Conservation (phyloP, 2,113 vertebrate genomes). For the Gracilinanus agilis region DNA sequence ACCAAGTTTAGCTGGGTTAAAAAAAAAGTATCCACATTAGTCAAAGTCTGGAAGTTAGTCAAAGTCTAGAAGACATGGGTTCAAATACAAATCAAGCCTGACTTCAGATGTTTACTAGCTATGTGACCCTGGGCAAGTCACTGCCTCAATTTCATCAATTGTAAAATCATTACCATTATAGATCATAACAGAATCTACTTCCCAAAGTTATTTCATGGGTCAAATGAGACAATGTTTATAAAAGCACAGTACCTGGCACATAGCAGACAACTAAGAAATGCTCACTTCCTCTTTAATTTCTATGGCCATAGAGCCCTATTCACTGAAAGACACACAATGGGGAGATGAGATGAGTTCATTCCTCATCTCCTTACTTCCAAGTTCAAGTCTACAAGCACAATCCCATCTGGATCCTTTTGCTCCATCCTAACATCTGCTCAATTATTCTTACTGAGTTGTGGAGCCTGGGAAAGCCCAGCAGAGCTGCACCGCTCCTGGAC, state of each 20-base stretch:
- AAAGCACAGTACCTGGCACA: neutral
- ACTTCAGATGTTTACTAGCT: neutral
- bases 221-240: neutral
- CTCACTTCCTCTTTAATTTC: neutral
- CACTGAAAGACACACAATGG: neutral
- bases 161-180: neutral
- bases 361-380: neutral
- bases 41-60: neutral
- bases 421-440: neutral
- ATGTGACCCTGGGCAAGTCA: neutral
- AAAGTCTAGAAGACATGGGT: neutral
- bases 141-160: neutral
- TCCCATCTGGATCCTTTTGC: neutral
- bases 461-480: neutral
- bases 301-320: neutral
- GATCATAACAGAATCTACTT: neutral
- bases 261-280: neutral
- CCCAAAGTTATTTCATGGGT: neutral
- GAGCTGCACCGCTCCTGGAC: neutral
- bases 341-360: neutral
- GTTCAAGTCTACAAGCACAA: neutral
- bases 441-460: neutral
- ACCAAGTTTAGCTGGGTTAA: neutral
- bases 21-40: neutral
- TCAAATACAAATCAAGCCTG: neutral